phyloP scores from a whole-genome alignment of 2,797 vertebrate species.

The Lemur catta region DNA sequence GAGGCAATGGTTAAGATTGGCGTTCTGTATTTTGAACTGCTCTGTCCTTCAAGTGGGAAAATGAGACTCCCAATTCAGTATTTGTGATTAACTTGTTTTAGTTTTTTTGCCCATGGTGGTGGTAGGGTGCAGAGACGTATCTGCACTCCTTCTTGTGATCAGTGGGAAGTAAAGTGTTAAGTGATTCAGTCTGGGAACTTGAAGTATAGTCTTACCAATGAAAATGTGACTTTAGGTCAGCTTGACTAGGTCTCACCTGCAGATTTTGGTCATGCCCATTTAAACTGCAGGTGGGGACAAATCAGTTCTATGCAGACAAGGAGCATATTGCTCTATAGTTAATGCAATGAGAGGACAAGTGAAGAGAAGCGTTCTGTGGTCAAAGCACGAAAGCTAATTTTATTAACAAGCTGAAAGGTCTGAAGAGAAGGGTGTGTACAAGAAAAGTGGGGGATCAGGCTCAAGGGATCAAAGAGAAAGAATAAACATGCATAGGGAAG shows the following conservation, averaged over 20 bases:
- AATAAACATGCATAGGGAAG: neutral
- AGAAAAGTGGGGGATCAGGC: neutral
- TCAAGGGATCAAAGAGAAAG: neutral
- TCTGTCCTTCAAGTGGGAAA: slow-evolving; percentile 14
- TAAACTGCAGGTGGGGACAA: neutral
- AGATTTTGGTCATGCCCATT: neutral
- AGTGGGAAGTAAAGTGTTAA: neutral
- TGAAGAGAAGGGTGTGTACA: neutral
- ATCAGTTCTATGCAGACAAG: neutral
- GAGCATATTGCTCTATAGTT: neutral
- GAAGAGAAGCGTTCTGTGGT: neutral
- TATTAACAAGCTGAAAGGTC: neutral
- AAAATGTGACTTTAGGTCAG: neutral
- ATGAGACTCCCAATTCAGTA: neutral
- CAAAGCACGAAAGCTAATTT: neutral
- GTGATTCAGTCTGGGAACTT: neutral
- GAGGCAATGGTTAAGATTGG: neutral
- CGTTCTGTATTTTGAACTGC: neutral
- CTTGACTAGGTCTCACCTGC: neutral
- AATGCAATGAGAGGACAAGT: neutral
- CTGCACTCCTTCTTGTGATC: neutral
- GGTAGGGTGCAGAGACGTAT: neutral
- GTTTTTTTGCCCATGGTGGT: neutral
- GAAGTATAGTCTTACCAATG: neutral
- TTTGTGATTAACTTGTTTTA: neutral